Evolutionary conservation across 2,888 invertebrate genomes (phyloP).

Genomic region (Theretra japonica): DNA sequence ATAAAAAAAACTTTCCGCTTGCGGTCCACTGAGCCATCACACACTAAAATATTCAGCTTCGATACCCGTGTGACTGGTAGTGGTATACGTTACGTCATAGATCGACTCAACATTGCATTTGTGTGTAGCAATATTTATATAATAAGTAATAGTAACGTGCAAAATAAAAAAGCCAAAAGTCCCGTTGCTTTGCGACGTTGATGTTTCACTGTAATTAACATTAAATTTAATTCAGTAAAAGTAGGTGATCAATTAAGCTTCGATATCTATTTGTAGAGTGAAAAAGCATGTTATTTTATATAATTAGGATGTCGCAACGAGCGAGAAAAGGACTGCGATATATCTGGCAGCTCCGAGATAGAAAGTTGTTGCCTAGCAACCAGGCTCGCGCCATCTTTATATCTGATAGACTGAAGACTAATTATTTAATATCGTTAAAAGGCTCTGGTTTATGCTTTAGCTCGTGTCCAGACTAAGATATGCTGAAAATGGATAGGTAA

Average conservation of each 20-base stretch:
- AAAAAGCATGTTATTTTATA: background rate
- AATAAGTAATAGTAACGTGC: background rate
- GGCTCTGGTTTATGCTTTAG: too few species aligned
- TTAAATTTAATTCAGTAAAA: background rate
- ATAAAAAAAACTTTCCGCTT: background rate
- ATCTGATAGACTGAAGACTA: background rate
- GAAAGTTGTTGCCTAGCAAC: background rate
- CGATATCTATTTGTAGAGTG: background rate
- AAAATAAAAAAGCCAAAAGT: background rate
- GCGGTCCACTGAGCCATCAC: background rate
- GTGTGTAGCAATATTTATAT: background rate
- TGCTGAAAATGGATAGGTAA: too few species aligned
- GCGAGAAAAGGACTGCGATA: background rate
- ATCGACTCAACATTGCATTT: background rate
- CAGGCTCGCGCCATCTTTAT: background rate
- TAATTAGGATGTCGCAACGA: background rate
- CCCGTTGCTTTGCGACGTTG: background rate
- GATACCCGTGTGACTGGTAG: background rate
- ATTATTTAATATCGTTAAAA: too few species aligned
- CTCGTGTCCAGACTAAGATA: too few species aligned
- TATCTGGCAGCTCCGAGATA: background rate
- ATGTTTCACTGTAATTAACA: background rate
- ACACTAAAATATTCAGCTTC: background rate
- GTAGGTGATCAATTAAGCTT: background rate
- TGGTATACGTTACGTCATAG: background rate